phyloP scores from a whole-genome alignment of 2,888 invertebrate genomes.

The Drosophila tripunctata region DNA sequence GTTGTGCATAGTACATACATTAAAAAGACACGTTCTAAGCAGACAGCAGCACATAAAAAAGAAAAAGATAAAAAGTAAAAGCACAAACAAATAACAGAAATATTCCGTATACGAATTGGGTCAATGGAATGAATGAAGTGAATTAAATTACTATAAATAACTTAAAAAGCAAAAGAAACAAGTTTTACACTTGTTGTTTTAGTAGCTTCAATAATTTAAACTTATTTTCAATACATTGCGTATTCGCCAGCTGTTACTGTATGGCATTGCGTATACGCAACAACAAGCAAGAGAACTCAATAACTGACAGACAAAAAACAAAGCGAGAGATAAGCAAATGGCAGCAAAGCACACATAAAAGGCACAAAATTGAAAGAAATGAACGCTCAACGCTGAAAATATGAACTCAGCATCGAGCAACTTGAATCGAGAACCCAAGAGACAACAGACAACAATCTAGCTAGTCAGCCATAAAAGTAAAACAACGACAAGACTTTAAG shows the following conservation, averaged over 20 bases:
- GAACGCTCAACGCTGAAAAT: slow-evolving; percentile 44
- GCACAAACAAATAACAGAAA: slow-evolving; percentile 13
- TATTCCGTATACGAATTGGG: slow-evolving; percentile 46
- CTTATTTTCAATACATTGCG: neutral
- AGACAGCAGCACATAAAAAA: slow-evolving; percentile 42
- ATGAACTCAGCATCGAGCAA: slow-evolving; percentile 35
- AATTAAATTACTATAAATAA: slow-evolving; percentile 37
- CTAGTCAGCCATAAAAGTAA: slow-evolving; percentile 17
- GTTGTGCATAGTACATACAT: slow-evolving; percentile 21
- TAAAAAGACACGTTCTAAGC: slow-evolving; percentile 39
- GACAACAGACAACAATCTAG: slow-evolving; percentile 16
- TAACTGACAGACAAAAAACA: slow-evolving; percentile 11
- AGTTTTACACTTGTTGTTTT: slow-evolving; percentile 7
- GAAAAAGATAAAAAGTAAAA: slow-evolving; percentile 4
- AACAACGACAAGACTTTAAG: slow-evolving; percentile 34
- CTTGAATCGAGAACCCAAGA: neutral
- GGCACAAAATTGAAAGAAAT: slow-evolving; percentile 54
- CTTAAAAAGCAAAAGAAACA: neutral
- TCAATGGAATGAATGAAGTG: slow-evolving; percentile 58
- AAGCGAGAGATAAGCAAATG: slow-evolving; percentile 45
- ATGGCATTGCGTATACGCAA: slow-evolving; percentile 37
- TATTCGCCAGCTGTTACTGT: neutral
- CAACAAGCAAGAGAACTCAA: neutral
- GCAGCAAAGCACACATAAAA: slow-evolving; percentile 37
- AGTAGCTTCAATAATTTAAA: slow-evolving; percentile 5